Percentiles rank a stretch among this genome's conserved stretches.
Conservation (phyloP, 2,888 invertebrate genomes). For the Sepiola atlantica region DNA sequence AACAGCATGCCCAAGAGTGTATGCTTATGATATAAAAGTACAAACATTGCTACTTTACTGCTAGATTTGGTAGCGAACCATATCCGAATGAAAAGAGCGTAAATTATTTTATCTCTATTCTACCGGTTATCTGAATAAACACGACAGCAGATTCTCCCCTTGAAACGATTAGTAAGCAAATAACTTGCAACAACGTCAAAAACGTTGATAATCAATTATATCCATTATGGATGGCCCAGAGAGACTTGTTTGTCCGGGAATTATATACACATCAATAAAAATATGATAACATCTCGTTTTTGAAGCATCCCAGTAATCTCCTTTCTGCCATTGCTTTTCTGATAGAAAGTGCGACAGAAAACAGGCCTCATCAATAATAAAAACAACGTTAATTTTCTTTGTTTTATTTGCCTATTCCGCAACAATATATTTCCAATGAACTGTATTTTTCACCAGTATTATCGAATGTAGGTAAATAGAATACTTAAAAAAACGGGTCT, state of each 20-base stretch:
- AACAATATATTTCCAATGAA: not conserved
- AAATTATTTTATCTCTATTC: not conserved
- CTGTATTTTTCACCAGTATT: not conserved
- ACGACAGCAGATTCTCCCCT: not conserved
- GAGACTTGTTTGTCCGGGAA: not conserved
- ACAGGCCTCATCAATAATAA: not conserved
- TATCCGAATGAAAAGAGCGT: not conserved
- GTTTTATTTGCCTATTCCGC: not conserved
- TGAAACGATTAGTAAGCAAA: conserved; percentile 4
- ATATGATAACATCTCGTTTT: not conserved
- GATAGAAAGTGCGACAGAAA: not conserved
- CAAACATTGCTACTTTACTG: not conserved
- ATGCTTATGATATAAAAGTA: not conserved
- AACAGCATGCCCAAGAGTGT: not conserved
- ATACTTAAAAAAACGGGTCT: too few species aligned
- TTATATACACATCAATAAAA: not conserved
- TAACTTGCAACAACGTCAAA: not conserved
- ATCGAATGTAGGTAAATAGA: not conserved
- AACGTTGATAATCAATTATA: not conserved
- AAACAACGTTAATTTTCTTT: not conserved
- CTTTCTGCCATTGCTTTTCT: not conserved
- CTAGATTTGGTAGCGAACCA: not conserved
- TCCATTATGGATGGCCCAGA: not conserved
- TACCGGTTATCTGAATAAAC: not conserved
- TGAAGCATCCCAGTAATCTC: not conserved